Evolutionary conservation across 1,140 invertebrate species (phyloP).

Genomic region (Ceratina australensis): DNA sequence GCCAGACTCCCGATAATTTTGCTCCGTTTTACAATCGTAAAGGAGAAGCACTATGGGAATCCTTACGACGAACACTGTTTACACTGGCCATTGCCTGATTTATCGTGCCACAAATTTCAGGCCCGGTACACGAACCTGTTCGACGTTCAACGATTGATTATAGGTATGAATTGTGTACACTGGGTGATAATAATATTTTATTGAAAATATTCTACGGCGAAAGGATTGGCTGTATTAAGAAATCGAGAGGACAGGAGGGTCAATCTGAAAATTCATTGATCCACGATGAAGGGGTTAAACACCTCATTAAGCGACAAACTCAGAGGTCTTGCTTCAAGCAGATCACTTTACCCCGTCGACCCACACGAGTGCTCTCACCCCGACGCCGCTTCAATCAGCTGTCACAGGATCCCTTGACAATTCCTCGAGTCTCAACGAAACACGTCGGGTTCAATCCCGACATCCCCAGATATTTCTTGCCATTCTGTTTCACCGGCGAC

Average conservation of each 20-base stretch:
- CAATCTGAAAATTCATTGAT: too few relatives aligned
- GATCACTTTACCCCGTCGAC: too few relatives aligned
- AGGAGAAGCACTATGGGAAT: slow-evolving; percentile 16
- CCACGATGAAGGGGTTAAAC: too few relatives aligned
- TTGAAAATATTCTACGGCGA: too few relatives aligned
- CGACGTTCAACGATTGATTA: background rate
- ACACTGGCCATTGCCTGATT: slow-evolving; percentile 37
- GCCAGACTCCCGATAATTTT: slow-evolving; percentile 48
- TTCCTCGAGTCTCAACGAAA: background rate
- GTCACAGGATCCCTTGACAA: background rate
- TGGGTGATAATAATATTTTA: too few relatives aligned
- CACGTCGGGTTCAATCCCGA: slow-evolving; percentile 42
- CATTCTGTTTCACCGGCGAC: slow-evolving; percentile 30
- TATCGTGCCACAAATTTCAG: slow-evolving; percentile 19
- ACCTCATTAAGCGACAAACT: too few relatives aligned
- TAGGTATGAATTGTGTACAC: background rate
- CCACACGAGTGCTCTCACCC: background rate
- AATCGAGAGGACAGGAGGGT: background rate
- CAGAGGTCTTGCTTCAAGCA: too few relatives aligned
- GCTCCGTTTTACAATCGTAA: slow-evolving; percentile 51
- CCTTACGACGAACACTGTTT: background rate
- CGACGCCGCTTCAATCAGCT: background rate
- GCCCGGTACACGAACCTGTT: background rate
- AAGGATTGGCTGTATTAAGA: too few relatives aligned
- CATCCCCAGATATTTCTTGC: slow-evolving; percentile 7